Percentiles rank a stretch among this genome's conserved stretches.
These are phyloP conservation scores for Lipophrys pholis DNA, from an alignment of 2,113 vertebrate genomes.

Conservation along the genomic window DNA sequence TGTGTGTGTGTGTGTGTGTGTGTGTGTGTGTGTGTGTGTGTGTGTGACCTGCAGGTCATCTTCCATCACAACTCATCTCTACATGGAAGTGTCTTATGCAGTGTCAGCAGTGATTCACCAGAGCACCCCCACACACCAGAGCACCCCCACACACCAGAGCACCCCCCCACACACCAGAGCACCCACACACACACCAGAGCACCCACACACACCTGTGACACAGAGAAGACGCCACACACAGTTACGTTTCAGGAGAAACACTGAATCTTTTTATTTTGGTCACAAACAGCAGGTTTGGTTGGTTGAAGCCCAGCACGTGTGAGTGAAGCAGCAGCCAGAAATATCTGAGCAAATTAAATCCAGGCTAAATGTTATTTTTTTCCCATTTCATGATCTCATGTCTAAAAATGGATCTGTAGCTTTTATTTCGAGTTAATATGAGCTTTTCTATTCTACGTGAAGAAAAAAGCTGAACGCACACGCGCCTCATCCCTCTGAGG, in stretches of 20 bases:
- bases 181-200: conserved; percentile 19
- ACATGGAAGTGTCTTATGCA: conserved; percentile 53
- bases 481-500: too few species aligned
- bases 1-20: too few species aligned
- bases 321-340: conserved; percentile 2
- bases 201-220: conserved; percentile 16
- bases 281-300: not conserved
- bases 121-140: conserved; percentile 29
- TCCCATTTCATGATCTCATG: not conserved
- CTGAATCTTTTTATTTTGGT: conserved; percentile 41
- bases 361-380: not conserved
- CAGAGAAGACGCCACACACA: conserved; percentile 30
- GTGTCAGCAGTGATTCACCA: conserved; percentile 56
- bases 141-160: conserved; percentile 20
- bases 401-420: not conserved
- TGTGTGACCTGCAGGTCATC: conserved; percentile 19
- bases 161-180: conserved; percentile 20
- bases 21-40: too few species aligned
- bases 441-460: too few species aligned
- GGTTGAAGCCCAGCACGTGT: not conserved
- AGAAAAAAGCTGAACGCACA: too few species aligned
- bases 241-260: conserved; percentile 13
- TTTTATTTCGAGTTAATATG: too few species aligned
- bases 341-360: not conserved
- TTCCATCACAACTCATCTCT: not conserved